Conservation (phyloP, 2,113 vertebrate genomes). For the Patagioenas fasciata region DNA sequence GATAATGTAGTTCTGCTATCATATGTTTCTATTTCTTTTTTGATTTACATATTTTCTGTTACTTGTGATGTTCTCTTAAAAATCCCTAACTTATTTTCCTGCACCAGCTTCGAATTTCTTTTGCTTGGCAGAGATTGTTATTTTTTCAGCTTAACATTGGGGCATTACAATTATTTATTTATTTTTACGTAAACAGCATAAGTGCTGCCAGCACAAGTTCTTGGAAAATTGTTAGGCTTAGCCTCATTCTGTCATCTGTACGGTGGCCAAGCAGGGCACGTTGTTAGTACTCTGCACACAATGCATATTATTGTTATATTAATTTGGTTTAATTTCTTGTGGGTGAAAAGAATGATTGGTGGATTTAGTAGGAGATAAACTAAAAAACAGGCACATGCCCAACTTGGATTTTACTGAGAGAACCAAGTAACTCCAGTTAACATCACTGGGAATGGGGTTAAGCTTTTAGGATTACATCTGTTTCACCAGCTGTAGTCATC, state of each 20-base stretch:
- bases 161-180: slow-evolving; percentile 31
- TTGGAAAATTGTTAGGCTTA: slow-evolving; percentile 43
- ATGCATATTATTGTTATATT: slow-evolving; percentile 14
- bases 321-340: slow-evolving; percentile 26
- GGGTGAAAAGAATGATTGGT: background rate
- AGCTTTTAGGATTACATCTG: slow-evolving; percentile 28
- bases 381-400: background rate
- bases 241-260: slow-evolving; percentile 11
- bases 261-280: background rate
- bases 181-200: background rate
- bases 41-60: background rate
- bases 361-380: slow-evolving; percentile 34
- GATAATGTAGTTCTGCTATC: background rate
- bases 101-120: background rate
- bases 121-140: background rate
- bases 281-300: background rate
- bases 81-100: background rate
- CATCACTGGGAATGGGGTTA: background rate
- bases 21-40: background rate
- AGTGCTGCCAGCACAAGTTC: slow-evolving; percentile 11
- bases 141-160: background rate
- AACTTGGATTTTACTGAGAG: background rate
- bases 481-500: slow-evolving; percentile 6
- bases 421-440: background rate
- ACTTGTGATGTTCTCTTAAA: background rate